Percentiles rank a stretch among this genome's conserved stretches.
phyloP scores from a whole-genome alignment of 2,113 vertebrate species.

The Orthonyx spaldingii region DNA sequence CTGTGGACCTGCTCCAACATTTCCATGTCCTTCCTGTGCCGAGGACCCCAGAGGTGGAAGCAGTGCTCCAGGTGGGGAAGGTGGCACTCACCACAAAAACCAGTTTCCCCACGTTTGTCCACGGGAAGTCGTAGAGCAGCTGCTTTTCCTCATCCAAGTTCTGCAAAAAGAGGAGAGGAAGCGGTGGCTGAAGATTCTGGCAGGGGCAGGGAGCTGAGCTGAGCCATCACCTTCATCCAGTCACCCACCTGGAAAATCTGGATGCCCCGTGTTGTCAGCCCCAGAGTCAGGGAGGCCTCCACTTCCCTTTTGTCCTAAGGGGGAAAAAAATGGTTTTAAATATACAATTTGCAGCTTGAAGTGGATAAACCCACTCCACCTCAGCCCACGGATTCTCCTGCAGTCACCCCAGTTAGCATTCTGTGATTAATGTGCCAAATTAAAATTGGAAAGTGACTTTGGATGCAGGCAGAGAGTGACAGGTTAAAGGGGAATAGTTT shows the following conservation, averaged over 20 bases:
- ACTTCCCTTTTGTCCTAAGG: slow-evolving; percentile 93
- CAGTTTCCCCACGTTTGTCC: slow-evolving; percentile 97
- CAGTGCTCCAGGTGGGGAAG: neutral
- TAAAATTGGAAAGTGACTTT: neutral
- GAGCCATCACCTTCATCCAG: neutral
- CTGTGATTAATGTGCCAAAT: neutral
- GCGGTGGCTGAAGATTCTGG: neutral
- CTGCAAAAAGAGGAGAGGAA: slow-evolving; percentile 62
- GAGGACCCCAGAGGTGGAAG: neutral
- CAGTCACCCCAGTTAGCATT: neutral
- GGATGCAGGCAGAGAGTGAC: neutral
- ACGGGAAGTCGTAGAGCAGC: slow-evolving; percentile 94
- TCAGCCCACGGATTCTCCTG: neutral
- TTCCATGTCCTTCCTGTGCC: neutral
- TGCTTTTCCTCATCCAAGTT: slow-evolving; percentile 88
- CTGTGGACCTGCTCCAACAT: neutral
- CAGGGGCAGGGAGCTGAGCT: neutral
- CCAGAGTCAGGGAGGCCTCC: slow-evolving; percentile 90
- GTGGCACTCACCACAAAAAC: slow-evolving; percentile 92
- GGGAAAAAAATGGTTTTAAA: neutral
- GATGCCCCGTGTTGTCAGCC: slow-evolving; percentile 94
- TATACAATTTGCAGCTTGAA: neutral
- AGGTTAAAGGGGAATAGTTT: neutral
- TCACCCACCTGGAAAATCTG: slow-evolving; percentile 93
- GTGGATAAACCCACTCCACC: neutral